Base-by-base conservation (phyloP, 35 echinoderm and acorn worm genomes). In the Ptychodera flava region DNA sequence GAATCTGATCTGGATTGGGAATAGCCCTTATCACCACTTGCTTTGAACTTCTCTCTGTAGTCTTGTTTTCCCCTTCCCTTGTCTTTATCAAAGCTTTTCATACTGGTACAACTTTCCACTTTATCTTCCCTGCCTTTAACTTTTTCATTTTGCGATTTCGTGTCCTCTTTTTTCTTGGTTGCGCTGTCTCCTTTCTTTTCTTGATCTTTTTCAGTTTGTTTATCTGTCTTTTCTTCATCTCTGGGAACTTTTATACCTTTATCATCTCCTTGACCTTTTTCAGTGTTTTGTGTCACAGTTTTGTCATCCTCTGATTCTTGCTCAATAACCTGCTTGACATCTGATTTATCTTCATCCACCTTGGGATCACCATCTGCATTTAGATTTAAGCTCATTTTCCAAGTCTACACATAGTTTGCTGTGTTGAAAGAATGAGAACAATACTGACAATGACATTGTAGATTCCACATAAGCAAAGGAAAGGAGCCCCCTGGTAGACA, bases 21-120 rank as follows among this genome's bases (percentile, higher is more conserved):
- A 78, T 90, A 94, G 0, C 88, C 87, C 78, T 94, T 94, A 31
- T 85, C 85, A 28, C 81, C 85, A 29, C 89, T 86, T 33, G 45
- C 45, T 22, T 22, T 6, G 45, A 12, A 12, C 22, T 64, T 64
- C 22, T 64, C 45, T 64, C 22, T 64, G 22, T 64, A 64, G 45
- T 64, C 45, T 64, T 6, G 45, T 64, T 64, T 64, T 22, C 45
- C 45, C 45, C 22, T 64, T 87, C 92, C 30, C 31, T 91, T 29
- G 37, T 82, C 16, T 83, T 78, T 85, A 30, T 87, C 86, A 78
- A 29, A 16, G 83, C 38, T 77, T 45, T 89, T 89, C 0, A 45
- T 75, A 34, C 83, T 84, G 35, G 0, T 29, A 45, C 36, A 53
- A 29, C 36, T 85, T 52, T 53, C 15, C 22, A 22, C 45, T 64